Percentiles rank a stretch among this genome's conserved stretches.
phyloP scores from a whole-genome alignment of 2,113 vertebrate genomes.

The Mola mola region DNA sequence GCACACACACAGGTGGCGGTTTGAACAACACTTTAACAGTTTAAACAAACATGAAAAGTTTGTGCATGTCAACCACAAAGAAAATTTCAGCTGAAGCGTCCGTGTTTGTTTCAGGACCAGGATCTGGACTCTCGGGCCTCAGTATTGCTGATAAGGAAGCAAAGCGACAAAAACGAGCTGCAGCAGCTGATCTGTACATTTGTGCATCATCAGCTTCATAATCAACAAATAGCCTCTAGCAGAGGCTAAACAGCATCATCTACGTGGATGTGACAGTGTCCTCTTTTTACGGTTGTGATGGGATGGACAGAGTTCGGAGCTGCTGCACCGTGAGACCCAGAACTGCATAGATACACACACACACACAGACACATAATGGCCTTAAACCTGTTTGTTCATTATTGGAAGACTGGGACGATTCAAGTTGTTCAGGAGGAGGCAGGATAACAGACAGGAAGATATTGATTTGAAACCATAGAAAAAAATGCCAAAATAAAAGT shows the following conservation, averaged over 20 bases:
- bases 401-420: conserved; percentile 67
- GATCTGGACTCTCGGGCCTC: neutral
- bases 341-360: conserved; percentile 57
- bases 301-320: neutral
- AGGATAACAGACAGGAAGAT: conserved; percentile 38
- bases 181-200: conserved; percentile 54
- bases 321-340: conserved; percentile 19
- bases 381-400: conserved; percentile 21
- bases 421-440: conserved; percentile 71
- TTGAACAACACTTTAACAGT: neutral
- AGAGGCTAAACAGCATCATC: conserved; percentile 17
- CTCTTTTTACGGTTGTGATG: conserved; percentile 3
- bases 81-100: conserved; percentile 1
- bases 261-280: conserved; percentile 27
- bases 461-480: conserved; percentile 26
- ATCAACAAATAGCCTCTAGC: neutral
- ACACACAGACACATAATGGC: conserved; percentile 14
- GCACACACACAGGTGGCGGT: conserved; percentile 1
- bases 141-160: conserved; percentile 23
- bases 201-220: conserved; percentile 49
- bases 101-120: conserved; percentile 1
- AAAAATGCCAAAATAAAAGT: neutral
- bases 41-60: conserved; percentile 3
- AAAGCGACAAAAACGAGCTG: conserved; percentile 24
- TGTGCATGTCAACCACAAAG: neutral